Base-by-base conservation (phyloP, 2,113 vertebrate genomes). In the Ceratotherium simum region DNA sequence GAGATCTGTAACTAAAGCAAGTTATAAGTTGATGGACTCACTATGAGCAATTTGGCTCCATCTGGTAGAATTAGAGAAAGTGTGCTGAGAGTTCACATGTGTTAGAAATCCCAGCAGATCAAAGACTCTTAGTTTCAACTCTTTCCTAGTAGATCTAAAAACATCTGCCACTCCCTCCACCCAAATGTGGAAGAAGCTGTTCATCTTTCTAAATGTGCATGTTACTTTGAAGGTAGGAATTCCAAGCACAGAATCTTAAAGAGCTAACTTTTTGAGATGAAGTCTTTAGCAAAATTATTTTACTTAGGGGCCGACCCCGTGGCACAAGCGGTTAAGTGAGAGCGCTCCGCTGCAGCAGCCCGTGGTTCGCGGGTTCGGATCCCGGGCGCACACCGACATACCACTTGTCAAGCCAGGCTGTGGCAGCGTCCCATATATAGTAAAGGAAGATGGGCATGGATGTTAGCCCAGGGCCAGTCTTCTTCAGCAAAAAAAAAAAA, bases 81-180 rank as follows among this genome's bases (percentile, higher is more conserved):
- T 36, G 6, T 86, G 69, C 18, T 16, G 11, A 90, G 87, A 48
- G 75, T 86, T 92, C 91, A 94, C 84, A 60, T 94, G 54, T 85
- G 88, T 90, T 86, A 84, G 84, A 92, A 96, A 92, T 84, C 62
- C 75, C 13, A 64, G 58, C 56, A 95, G 79, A 97, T 97, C 83
- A 94, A 92, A 96, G 84, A 70, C 69, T 65, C 36, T 94, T 54
- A 78, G 14, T 16, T 80, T 83, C 29, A 97, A 91, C 27, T 65
- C 39, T 89, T 95, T 81, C 64, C 89, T 80, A 88, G 17, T 20
- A 83, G 56, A 92, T 70, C 89, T 90, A 84, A 83, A 95, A 95
- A 54, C 72, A 91, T 90, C 93, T 97, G 69, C 69, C 62, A 60
- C 29, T 69, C 7, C 9, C 11, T 58, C 7, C 16, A 51, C 54